Base-by-base conservation (phyloP, 2,888 invertebrate genomes). In the Apantesis nais region DNA sequence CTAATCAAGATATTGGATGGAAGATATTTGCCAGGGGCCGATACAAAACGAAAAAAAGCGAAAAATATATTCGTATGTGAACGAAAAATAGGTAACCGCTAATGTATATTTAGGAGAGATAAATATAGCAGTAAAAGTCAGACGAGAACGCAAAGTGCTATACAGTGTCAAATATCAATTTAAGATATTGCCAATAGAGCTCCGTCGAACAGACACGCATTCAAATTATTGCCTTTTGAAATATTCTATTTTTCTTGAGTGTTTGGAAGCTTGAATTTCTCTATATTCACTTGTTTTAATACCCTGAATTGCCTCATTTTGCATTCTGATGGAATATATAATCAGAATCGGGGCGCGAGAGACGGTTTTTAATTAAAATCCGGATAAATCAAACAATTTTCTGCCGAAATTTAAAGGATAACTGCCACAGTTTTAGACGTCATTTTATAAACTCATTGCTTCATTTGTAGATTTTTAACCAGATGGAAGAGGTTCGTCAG, bases 161-260 rank as follows among this genome's bases (percentile, higher is more conserved):
- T 88, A 84, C 86, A 83, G 85, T 87, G 89, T 89, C 90, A 89
- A 90, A 90, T 90, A 91, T 91, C 88, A 88, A 89, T 89, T 89
- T 90, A 83, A 85, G 85, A 90, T 90, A 92, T 90, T 88, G 88
- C 82, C 78, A 78, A 82, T 80, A 75, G 81, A 81, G 78, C 78
- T 75, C 77, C 70, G 71, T 74, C 68, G 68, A 72, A 70, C 75
- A 73, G 70, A 75, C 82, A 79, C 79, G 81, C 76, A 79, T 81
- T 74, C 75, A 83, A 80, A 80, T 82, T 76, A 83, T 78, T 74
- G 74, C 76, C 70, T 75, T 70, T 69, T 72, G 62, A 70, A 80
- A 82, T 73, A 73, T 72, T 72, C 70, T 70, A 73, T 74, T 70
- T 76, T 79, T 71, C 68, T 61, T 62, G 66, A 75, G 68, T 65